Conservation (phyloP, 2,888 invertebrate genomes). For the Scaptomyza tumidula region DNA sequence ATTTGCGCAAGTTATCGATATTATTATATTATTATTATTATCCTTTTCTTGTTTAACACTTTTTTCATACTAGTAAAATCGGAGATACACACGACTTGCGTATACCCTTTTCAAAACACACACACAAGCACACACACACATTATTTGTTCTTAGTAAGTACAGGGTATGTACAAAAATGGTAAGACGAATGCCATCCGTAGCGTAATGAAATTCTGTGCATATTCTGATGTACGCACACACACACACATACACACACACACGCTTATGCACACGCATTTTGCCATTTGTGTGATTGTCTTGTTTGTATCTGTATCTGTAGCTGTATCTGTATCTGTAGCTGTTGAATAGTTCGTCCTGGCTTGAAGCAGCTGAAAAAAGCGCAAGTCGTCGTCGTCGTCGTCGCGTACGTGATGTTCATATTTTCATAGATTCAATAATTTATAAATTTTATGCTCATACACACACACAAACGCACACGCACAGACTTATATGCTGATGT, state of each 20-base stretch:
- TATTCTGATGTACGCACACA: conserved; percentile 58
- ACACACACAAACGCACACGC: conserved; percentile 19
- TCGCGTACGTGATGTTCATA: conserved; percentile 77
- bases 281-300: conserved; percentile 56
- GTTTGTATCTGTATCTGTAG: conserved; percentile 19
- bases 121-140: background rate
- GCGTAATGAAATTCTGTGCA: conserved; percentile 77
- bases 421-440: conserved; percentile 80
- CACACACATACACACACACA: conserved; percentile 18
- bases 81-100: background rate
- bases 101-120: background rate
- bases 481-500: conserved; percentile 8
- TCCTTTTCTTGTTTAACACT: too few relatives aligned
- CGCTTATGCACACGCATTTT: background rate
- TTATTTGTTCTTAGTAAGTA: background rate
- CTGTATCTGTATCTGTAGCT: conserved; percentile 26
- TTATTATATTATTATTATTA: too few relatives aligned
- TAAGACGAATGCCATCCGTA: conserved; percentile 38
- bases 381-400: conserved; percentile 1
- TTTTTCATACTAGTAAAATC: too few relatives aligned
- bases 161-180: conserved; percentile 37
- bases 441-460: conserved; percentile 71
- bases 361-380: conserved; percentile 21
- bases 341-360: conserved; percentile 52
- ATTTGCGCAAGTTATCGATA: too few relatives aligned